Conservation (phyloP, 2,888 invertebrate genomes). For the Drosophila monieri region DNA sequence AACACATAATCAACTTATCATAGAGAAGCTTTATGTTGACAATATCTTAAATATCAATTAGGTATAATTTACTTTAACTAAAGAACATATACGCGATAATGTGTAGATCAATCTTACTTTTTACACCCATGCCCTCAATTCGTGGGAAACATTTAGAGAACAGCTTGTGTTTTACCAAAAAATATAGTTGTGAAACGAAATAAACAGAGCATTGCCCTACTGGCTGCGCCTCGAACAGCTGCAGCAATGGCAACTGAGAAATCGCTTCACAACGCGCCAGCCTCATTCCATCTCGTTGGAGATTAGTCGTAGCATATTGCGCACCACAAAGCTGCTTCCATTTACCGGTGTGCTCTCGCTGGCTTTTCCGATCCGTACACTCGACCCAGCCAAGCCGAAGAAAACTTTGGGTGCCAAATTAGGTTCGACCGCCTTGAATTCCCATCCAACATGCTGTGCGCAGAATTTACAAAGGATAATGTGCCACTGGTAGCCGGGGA, state of each 20-base stretch:
- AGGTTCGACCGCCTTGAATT: constrained; percentile 87
- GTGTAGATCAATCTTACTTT: constrained; percentile 61
- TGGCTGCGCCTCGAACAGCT: constrained; percentile 39
- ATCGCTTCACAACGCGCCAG: constrained; percentile 72
- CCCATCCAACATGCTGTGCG: constrained; percentile 91
- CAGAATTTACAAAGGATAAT: constrained; percentile 89
- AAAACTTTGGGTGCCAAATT: constrained; percentile 88
- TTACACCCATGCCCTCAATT: constrained; percentile 6
- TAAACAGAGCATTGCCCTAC: constrained; percentile 13
- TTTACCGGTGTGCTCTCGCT: constrained; percentile 56
- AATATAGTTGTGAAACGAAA: constrained; percentile 53
- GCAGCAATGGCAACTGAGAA: constrained; percentile 49
- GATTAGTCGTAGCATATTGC: constrained; percentile 72
- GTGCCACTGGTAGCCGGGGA: constrained; percentile 94
- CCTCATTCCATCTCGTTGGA: constrained; percentile 73
- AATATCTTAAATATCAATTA: constrained; percentile 46
- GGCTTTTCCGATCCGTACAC: constrained; percentile 83
- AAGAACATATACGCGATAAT: constrained; percentile 21
- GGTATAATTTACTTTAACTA: constrained; percentile 51
- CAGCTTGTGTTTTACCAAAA: constrained; percentile 7
- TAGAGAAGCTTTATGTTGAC: constrained; percentile 20
- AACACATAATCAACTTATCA: constrained; percentile 15
- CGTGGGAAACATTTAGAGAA: not conserved
- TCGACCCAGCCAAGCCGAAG: constrained; percentile 88
- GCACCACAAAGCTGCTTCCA: constrained; percentile 67